Conservation (phyloP, 1,140 invertebrate genomes). For the Diorhabda carinulata region DNA sequence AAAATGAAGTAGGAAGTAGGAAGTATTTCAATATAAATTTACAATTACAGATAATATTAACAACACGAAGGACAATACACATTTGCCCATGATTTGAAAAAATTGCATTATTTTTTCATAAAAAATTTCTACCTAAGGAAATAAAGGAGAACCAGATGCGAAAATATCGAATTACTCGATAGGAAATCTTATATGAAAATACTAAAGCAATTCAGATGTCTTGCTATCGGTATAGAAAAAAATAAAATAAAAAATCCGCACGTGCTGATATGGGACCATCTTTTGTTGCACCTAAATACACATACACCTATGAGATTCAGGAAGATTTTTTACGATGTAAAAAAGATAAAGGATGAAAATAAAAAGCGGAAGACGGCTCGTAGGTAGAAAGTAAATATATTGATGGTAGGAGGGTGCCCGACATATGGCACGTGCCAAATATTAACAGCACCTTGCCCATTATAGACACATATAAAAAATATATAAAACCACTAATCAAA, state of each 20-base stretch:
- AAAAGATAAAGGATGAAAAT: conserved; percentile 3
- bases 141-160: background rate
- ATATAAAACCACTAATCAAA: conserved; percentile 1
- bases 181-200: background rate
- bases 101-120: background rate
- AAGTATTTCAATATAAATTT: no score
- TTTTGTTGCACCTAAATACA: background rate
- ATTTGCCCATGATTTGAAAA: no score
- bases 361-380: background rate
- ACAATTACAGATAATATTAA: no score
- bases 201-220: background rate
- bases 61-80: no score
- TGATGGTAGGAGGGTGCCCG: background rate
- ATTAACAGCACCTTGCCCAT: background rate
- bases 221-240: background rate
- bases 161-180: background rate
- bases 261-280: background rate
- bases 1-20: no score
- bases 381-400: conserved; percentile 1
- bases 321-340: conserved; percentile 2
- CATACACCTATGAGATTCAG: background rate
- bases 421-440: background rate
- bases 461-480: background rate
- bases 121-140: background rate
- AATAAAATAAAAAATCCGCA: background rate